Evolutionary conservation across 2,888 invertebrate genomes (phyloP), one percentile per base, ranked within the genome.

Genomic region (Autographa pulchrina): DNA sequence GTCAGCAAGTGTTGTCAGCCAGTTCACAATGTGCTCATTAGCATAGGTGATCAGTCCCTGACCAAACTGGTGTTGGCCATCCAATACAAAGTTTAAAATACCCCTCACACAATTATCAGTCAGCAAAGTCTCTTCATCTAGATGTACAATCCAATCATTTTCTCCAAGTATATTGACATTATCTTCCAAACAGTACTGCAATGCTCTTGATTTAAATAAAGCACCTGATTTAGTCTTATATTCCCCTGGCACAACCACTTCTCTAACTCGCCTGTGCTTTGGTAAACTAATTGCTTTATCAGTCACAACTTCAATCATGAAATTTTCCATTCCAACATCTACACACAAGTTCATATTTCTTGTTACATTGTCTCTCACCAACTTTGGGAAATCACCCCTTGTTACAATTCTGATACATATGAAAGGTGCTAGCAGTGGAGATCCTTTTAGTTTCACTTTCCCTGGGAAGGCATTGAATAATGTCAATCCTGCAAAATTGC

Each of bases 31-130:
- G 90, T 98, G 98, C 92, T 99, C 99, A 94, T 99, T 99, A 7
- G 99, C 99, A 95, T 99, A 99, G 4, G 99, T 99, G 75, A 99
- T 99, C 65, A 99, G 95, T 5, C 99, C 99, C 95, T 99, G 99
- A 0, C 99, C 99, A 94, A 99, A 99, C 76, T 98, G 98, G 94
- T 99, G 98, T 90, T 98, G 98, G 0, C 99, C 99, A 94, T 99
- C 99, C 81, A 98, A 96, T 31, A 99, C 98, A 96, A 99, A 99
- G 92, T 99, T 99, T 56, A 99, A 95, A 86, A 99, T 98, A 13
- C 99, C 99, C 67, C 97, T 96, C 64, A 99, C 97, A 60, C 98
- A 98, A 91, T 99, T 99, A 88, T 98, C 98, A 8, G 99, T 99
- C 38, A 99, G 95, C 67, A 99, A 94, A 0, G 99, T 99, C 92